Base-by-base conservation (phyloP, 2,888 invertebrate species). In the Villa cingulata region DNA sequence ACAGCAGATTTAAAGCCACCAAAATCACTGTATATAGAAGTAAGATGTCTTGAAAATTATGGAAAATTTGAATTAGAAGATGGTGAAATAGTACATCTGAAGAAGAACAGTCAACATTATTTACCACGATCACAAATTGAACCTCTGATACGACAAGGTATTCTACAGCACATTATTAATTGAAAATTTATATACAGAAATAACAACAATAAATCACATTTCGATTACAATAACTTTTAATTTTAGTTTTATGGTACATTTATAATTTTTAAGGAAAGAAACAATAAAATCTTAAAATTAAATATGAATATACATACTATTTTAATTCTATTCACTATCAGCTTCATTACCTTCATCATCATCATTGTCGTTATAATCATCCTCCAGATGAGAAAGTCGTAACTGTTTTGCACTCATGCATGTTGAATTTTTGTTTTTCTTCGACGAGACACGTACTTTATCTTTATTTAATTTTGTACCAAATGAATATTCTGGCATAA, bases 51-150 rank as follows among this genome's bases (percentile, higher is more conserved):
- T 41, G 73, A 78, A 41, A 91, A 97, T 66, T 92, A 92, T 69
- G 97, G 97, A 1, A 91, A 88, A 64, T 80, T 91, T 58, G 96
- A 96, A 68, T 74, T 95, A 12, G 90, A 89, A 58, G 89, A 91
- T 71, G 97, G 96, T n/a, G 86, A 87, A 61, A 78, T 86, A 6
- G 78, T 97, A 19, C 74, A 84, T 54, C 72, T 97, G 18, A 91
- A 87, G 65, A 89, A 88, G 66, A 87, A 94, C 62, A 90, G 88
- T 54, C 82, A 90, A 68, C 92, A 95, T 69, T 86, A 87, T 62
- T 71, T 96, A 50, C 87, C 92, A 3, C 78, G 91, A 51, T 77
- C 82, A 0, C 87, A 90, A 62, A 91, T 92, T 63, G 94, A 95
- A 66, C 82, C 87, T 41, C 74, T 95, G 14, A 87, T 95, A 52